phyloP scores from a whole-genome alignment of 2,797 vertebrate species.

The Leuciscus waleckii region DNA sequence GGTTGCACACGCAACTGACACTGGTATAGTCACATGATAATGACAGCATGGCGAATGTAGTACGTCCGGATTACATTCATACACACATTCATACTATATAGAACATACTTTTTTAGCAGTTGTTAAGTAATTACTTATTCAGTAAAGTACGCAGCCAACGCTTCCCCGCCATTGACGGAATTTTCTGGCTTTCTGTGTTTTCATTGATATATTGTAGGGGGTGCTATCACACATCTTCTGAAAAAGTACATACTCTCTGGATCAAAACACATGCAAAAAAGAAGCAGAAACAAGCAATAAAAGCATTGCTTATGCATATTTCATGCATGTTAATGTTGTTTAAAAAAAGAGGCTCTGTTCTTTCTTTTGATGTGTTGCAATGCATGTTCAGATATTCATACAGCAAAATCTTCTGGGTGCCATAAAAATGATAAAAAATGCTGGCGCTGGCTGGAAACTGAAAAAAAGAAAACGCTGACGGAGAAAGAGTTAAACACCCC shows the following conservation, averaged over 20 bases:
- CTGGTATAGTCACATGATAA: too few species aligned
- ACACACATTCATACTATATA: too few species aligned
- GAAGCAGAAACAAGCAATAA: background rate
- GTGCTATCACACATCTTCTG: background rate
- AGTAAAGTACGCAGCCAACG: too few species aligned
- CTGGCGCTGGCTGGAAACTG: background rate
- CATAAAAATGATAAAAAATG: background rate
- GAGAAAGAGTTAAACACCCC: background rate
- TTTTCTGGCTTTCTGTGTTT: background rate
- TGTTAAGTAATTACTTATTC: too few species aligned
- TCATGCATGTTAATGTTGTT: too few species aligned
- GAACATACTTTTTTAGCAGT: too few species aligned
- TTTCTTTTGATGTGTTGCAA: background rate
- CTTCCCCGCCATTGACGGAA: background rate
- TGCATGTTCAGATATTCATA: background rate
- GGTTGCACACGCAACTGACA: constrained; percentile 37
- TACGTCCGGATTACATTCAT: too few species aligned
- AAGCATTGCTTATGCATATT: background rate
- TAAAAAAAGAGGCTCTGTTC: background rate
- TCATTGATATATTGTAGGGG: background rate
- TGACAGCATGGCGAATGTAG: too few species aligned
- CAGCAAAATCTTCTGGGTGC: background rate
- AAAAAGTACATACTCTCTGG: background rate
- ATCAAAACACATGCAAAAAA: background rate
- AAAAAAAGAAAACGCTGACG: background rate